Conservation (phyloP, 2,888 invertebrate species). For the Tridacna gigas region DNA sequence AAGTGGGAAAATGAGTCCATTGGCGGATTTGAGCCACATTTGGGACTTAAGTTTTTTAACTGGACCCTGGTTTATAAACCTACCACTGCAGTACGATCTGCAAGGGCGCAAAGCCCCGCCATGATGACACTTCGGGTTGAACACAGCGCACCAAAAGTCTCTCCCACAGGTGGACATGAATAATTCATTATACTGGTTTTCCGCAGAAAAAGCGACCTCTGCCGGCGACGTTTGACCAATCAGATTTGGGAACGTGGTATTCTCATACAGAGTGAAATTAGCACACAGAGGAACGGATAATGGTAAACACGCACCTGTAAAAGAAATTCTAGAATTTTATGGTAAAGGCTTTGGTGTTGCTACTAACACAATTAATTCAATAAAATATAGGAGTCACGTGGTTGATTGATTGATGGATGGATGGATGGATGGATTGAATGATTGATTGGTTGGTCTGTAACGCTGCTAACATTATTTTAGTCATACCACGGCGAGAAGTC, state of each 20-base stretch:
- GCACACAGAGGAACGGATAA: constrained; percentile 62
- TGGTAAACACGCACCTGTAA: constrained; percentile 68
- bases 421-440: no score
- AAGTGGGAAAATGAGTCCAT: no score
- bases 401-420: no score
- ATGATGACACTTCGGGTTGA: constrained; percentile 70
- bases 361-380: no score
- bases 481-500: no score
- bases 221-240: constrained; percentile 69
- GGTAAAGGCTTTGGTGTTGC: neutral
- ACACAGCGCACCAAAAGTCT: constrained; percentile 75
- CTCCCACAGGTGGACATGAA: constrained; percentile 62
- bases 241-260: constrained; percentile 69
- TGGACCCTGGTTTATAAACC: no score
- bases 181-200: constrained; percentile 50
- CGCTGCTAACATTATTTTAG: no score
- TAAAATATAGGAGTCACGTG: no score
- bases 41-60: no score
- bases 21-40: no score
- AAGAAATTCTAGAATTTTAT: neutral
- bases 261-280: constrained; percentile 66
- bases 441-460: no score
- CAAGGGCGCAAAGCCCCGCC: constrained; percentile 71
- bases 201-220: constrained; percentile 51
- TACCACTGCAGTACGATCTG: constrained; percentile 66